Evolutionary conservation across 2,797 vertebrate genomes (phyloP).

Genomic region (Urosaurus nigricauda): DNA sequence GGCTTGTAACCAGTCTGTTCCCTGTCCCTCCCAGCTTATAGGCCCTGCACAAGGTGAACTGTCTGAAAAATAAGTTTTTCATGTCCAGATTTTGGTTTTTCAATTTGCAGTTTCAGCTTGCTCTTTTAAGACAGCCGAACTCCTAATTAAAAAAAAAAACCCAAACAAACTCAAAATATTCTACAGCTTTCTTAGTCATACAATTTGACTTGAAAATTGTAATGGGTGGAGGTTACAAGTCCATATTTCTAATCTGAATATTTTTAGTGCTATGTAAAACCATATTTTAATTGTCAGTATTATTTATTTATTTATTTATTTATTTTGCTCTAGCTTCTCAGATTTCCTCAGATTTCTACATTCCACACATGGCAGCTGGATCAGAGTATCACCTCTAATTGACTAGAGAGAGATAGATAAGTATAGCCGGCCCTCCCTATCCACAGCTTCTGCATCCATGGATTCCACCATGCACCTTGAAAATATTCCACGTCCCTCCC

Average conservation of each 20-base stretch:
- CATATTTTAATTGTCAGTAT: background rate
- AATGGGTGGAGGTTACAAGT: background rate
- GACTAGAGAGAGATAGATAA: background rate
- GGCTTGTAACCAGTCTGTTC: conserved; percentile 2
- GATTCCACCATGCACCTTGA: too few species aligned
- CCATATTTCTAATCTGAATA: background rate
- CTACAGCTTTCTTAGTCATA: background rate
- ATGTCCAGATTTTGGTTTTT: background rate
- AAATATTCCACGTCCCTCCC: too few species aligned
- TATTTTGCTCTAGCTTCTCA: background rate
- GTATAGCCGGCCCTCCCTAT: too few species aligned
- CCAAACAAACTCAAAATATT: background rate
- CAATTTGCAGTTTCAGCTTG: background rate
- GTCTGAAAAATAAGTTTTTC: background rate
- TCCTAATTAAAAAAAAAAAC: background rate
- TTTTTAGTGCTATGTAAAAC: background rate
- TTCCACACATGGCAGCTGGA: background rate
- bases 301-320: background rate
- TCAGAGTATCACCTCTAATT: background rate
- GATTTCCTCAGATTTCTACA: background rate
- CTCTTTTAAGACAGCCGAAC: background rate
- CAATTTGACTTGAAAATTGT: background rate
- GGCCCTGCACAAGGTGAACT: background rate
- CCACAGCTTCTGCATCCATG: background rate
- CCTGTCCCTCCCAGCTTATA: too few species aligned